Evolutionary conservation across 2,797 vertebrate species (phyloP), one percentile per base, ranked within the genome.

Genomic region (Linurgus olivaceus): DNA sequence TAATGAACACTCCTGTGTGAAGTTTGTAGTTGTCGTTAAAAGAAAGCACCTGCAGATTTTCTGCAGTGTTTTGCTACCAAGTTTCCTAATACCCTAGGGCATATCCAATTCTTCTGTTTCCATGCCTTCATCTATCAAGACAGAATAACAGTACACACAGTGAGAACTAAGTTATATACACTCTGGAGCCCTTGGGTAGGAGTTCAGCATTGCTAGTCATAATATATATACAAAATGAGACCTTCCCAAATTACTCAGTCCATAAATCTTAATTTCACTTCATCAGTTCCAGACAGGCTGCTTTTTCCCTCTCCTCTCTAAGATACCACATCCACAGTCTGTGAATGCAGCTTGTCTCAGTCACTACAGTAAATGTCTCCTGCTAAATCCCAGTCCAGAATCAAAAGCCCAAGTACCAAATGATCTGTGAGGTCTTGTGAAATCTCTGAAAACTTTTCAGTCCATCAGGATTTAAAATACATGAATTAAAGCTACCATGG

Each of bases 211-310:
- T 62, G 67, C 59, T 92, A 91, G 93, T 95, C 91, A 95, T 31
- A 90, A 94, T 79, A 73, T 67, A 94, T 92, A 91, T 33, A 93
- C 80, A 80, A 90, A 88, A 59, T 57, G 47, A 96, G 73, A 92
- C 92, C 50, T 79, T 91, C 57, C 68, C 66, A 88, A 93, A 88
- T 90, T 67, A 91, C 61, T 80, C 68, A 47, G 78, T 71, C 79
- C 87, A 83, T 96, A 94, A 94, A 95, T 94, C 94, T 91, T 73
- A 48, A 57, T 85, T 78, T 77, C 48, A 83, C 72, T 88, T 80
- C 19, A 7, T 61, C 75, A 77, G 54, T 72, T 92, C 47, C 76
- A 88, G 88, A 50, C 73, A 90, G 68, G 44, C 68, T 86, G 72
- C 29, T 83, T 66, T 59, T 45, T 10, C 20, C 17, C 23, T 83